Base-by-base conservation (phyloP, 2,797 vertebrate genomes). In the Molossus alvarezi region DNA sequence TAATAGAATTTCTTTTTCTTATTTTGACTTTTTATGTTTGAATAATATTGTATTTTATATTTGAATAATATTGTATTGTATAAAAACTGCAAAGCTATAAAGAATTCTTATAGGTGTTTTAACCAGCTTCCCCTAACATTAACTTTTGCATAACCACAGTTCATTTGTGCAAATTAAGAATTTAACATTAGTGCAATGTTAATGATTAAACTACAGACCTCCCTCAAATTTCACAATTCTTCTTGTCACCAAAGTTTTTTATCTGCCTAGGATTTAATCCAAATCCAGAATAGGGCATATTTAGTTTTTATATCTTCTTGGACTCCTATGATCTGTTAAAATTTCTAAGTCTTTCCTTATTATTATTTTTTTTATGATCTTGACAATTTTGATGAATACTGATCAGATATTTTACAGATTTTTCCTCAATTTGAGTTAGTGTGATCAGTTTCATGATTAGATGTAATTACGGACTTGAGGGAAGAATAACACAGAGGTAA, bases 31-130 rank as follows among this genome's bases (percentile, higher is more conserved):
- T 62, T 71, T 90, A 41, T 9, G 33, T 85, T 85, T 13, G 45
- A 45, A 76, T 77, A 88, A n/a, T 94, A 81, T 48, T 72, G 13
- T 53, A 75, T 41, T 81, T 71, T 90, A 41, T 9, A 45, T 85
- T 85, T 13, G 45, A 33, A 76, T 77, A 88, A n/a, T 94, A 81
- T 48, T 72, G 13, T 53, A 75, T 41, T 25, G 69, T 58, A 69
- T 21, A 82, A 76, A 95, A 41, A 20, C 14, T 58, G 6, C 51
- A 75, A 15, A 91, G 7, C 51, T 57, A 48, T 37, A 33, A 1
- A 67, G 23, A 81, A 8, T 29, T 41, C 10, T 7, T 18, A n/a
- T 10, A 48, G 45, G 10, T 67, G n/a, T 53, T 80, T 60, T 45
- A 71, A 33, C 21, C 20, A 65, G 11, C 5, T 48, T 79, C 8